phyloP scores from a whole-genome alignment of 1,140 invertebrate species.

The Coptotermes formosanus region DNA sequence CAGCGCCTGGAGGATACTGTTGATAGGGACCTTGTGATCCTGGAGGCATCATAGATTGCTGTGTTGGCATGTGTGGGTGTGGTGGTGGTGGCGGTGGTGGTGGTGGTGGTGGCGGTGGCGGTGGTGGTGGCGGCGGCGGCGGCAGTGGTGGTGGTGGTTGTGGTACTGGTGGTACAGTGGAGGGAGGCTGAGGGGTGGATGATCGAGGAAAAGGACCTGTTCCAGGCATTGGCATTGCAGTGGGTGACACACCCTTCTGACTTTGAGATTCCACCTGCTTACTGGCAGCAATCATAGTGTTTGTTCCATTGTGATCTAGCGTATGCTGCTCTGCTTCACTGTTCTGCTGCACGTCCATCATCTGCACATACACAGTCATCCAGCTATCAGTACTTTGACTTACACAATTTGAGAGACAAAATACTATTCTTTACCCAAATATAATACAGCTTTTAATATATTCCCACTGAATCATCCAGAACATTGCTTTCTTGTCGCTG shows the following conservation, averaged over 20 bases:
- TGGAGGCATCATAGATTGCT: constrained; percentile 7
- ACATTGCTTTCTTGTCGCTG: no score
- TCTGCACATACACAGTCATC: not conserved
- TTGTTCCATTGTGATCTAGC: not conserved
- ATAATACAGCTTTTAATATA: no score
- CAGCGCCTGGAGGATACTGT: not conserved
- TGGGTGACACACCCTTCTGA: not conserved
- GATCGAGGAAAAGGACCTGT: not conserved
- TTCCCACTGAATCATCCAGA: no score
- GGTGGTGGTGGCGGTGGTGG: constrained; percentile 17
- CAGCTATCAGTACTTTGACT: not conserved
- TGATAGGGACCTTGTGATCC: constrained; percentile 23
- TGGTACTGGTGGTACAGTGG: not conserved
- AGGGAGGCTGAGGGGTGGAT: constrained; percentile 22
- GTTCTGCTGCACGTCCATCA: constrained; percentile 3
- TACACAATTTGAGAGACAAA: no score
- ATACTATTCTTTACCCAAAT: no score
- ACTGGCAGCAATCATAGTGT: not conserved
- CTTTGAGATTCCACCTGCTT: constrained; percentile 20
- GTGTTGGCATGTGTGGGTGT: constrained; percentile 23
- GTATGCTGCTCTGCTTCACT: not conserved
- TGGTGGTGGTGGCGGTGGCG: not conserved
- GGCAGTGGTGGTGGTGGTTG: constrained; percentile 24
- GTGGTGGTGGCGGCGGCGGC: constrained; percentile 24
- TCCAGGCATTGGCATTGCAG: constrained; percentile 8